Evolutionary conservation across 1,140 invertebrate species (phyloP).

Genomic region (Caenorhabditis tropicalis): DNA sequence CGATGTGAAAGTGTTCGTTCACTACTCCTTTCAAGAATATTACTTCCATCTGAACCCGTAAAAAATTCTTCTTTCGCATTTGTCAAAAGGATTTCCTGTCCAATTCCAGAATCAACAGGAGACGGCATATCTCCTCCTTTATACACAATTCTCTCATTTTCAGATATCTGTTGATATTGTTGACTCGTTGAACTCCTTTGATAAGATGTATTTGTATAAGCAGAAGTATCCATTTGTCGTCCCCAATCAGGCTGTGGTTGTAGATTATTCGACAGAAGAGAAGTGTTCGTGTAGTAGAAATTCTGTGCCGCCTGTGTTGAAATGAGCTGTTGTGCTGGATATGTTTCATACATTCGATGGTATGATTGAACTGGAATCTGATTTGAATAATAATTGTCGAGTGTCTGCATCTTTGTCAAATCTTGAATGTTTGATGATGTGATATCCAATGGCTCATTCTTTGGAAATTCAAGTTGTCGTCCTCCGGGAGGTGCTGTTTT

Average conservation of each 20-base stretch:
- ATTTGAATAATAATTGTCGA: constrained; percentile 62
- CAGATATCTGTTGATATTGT: constrained; percentile 49
- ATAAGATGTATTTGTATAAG: not conserved
- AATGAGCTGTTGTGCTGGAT: not conserved
- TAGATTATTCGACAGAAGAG: not conserved
- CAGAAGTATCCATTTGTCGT: constrained; percentile 10
- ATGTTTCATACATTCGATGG: constrained; percentile 38
- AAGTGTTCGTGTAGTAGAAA: constrained; percentile 7
- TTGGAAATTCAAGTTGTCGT: constrained; percentile 65
- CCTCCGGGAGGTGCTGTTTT: constrained; percentile 68
- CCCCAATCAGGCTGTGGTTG: constrained; percentile 29
- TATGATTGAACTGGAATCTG: constrained; percentile 24
- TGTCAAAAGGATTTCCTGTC: constrained; percentile 68
- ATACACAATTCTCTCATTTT: constrained; percentile 43
- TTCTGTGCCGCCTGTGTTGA: constrained; percentile 13
- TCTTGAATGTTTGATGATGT: constrained; percentile 60
- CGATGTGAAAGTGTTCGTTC: constrained; percentile 73
- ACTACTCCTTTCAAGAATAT: constrained; percentile 65
- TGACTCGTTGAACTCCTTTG: constrained; percentile 21
- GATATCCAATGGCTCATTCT: constrained; percentile 69
- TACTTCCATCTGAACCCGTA: constrained; percentile 66
- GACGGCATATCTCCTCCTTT: constrained; percentile 63
- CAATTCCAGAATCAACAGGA: constrained; percentile 69
- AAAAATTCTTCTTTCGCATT: constrained; percentile 73
- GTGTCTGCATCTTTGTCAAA: constrained; percentile 64